phyloP scores from a whole-genome alignment of 2,797 vertebrate genomes.

The Scolopax bukidnonensis region DNA sequence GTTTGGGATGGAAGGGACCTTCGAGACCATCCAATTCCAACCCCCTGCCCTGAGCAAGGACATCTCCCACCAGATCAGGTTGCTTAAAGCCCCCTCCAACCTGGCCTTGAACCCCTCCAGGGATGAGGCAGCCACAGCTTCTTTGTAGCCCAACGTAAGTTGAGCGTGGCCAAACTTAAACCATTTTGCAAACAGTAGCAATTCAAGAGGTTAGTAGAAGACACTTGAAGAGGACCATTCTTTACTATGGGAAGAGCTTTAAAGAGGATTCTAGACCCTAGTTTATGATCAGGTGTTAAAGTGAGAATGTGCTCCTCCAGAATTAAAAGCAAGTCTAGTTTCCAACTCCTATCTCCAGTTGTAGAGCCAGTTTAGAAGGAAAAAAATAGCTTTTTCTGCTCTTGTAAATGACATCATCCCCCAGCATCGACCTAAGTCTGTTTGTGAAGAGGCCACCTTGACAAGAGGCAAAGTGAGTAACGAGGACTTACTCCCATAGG shows the following conservation, averaged over 20 bases:
- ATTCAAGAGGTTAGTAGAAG: not conserved
- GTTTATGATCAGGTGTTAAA: not conserved
- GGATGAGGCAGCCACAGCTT: no score
- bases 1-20: no score
- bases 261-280: not conserved
- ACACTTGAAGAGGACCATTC: not conserved
- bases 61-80: no score
- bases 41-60: no score
- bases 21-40: no score
- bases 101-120: no score
- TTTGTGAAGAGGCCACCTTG: not conserved
- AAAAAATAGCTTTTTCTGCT: not conserved
- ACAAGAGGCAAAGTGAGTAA: not conserved
- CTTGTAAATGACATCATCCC: not conserved
- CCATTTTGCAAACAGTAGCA: not conserved
- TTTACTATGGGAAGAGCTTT: not conserved
- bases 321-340: not conserved
- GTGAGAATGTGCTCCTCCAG: not conserved
- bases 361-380: not conserved
- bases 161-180: fast-evolving
- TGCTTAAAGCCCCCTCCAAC: no score
- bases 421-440: not conserved
- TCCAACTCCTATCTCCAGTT: not conserved
- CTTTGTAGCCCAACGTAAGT: not conserved
- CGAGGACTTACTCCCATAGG: constrained; percentile 87